These are phyloP conservation scores for Cyclopterus lumpus DNA, from an alignment of 2,797 vertebrate species.

Conservation along the genomic window DNA sequence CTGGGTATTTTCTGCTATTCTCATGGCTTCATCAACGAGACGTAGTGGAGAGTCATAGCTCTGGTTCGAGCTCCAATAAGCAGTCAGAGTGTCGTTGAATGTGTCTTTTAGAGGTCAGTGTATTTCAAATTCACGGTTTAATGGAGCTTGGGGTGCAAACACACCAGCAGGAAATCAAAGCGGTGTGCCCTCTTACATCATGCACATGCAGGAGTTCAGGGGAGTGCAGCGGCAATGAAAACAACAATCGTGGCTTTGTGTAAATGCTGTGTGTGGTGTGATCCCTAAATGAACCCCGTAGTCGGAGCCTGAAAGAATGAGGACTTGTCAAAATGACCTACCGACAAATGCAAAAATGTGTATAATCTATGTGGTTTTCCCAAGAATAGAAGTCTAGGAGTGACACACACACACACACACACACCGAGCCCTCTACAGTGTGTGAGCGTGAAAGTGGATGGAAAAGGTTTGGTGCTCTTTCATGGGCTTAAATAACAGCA, in stretches of 20 bases:
- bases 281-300: background rate
- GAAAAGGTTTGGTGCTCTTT: slow-evolving; percentile 46
- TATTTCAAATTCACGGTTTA: slow-evolving; percentile 14
- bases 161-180: slow-evolving; percentile 5
- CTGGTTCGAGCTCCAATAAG: background rate
- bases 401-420: background rate
- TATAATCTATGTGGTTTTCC: slow-evolving; percentile 19
- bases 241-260: slow-evolving; percentile 4
- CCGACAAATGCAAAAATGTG: slow-evolving; percentile 1
- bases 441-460: slow-evolving; percentile 48
- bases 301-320: slow-evolving; percentile 1
- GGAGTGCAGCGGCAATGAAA: background rate
- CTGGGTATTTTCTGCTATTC: background rate
- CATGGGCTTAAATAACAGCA: slow-evolving; percentile 54
- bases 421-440: slow-evolving; percentile 21
- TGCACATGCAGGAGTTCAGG: slow-evolving; percentile 7
- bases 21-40: background rate
- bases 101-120: background rate
- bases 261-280: background rate
- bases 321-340: slow-evolving; percentile 7
- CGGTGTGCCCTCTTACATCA: background rate
- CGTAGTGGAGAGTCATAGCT: background rate
- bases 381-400: slow-evolving; percentile 6
- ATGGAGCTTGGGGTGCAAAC: slow-evolving; percentile 5
- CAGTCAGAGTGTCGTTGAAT: background rate